Evolutionary conservation across 2,113 vertebrate species (phyloP).

Genomic region (Petaurus breviceps): DNA sequence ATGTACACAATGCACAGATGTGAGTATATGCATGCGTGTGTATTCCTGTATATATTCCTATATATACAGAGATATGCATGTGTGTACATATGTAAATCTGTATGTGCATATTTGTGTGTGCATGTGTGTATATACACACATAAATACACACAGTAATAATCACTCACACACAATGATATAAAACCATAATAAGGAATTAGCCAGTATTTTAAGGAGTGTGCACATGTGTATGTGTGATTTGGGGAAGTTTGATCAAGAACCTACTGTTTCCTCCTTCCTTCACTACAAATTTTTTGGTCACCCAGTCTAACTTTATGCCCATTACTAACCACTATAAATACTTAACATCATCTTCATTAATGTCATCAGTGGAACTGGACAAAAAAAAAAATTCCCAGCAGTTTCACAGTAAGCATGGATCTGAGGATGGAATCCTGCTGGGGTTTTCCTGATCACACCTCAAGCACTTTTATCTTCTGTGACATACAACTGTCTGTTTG

Average conservation of each 20-base stretch:
- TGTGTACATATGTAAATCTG: not conserved
- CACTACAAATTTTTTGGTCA: not conserved
- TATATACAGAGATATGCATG: too few relatives aligned
- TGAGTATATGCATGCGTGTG: too few relatives aligned
- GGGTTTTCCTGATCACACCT: not conserved
- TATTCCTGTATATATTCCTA: too few relatives aligned
- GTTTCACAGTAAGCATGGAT: not conserved
- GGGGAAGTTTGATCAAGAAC: not conserved
- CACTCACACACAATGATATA: not conserved
- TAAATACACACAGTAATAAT: not conserved
- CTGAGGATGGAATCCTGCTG: not conserved
- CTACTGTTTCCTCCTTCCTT: not conserved
- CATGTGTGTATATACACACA: not conserved
- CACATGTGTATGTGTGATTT: not conserved
- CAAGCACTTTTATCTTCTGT: not conserved
- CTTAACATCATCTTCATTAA: not conserved
- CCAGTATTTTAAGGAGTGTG: not conserved
- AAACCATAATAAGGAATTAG: not conserved
- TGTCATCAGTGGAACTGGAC: not conserved
- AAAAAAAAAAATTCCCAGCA: not conserved
- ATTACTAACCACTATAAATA: not conserved
- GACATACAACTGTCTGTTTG: not conserved
- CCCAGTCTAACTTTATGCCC: not conserved
- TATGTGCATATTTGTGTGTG: not conserved
- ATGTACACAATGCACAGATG: too few relatives aligned